Base-by-base conservation (phyloP, 2,797 vertebrate species). In the Hemitrygon akajei region DNA sequence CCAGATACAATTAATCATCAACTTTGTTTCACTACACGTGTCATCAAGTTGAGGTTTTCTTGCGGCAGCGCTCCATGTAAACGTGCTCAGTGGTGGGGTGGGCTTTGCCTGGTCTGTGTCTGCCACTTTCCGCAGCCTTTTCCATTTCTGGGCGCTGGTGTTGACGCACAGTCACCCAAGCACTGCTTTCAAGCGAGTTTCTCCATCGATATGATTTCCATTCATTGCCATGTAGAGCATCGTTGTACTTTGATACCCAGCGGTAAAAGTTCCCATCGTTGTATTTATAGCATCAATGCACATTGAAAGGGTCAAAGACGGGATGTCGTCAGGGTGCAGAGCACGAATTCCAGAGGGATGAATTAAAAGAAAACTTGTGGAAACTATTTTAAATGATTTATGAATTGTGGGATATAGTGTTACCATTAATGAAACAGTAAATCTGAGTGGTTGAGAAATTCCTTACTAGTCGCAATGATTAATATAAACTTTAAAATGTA, bases 341-440 rank as follows among this genome's bases (percentile, higher is more conserved):
- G n/a, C 9, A 66, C 16, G 66, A 69, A 10, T 34, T 69, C 63
- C 60, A 89, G 6, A 22, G 86, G 18, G 18, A 66, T 89, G 20
- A 37, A 37, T 69, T 86, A 34, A 37, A 69, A 22, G 86, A 66
- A 37, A 69, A 37, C 86, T 69, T 89, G 63, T 37, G 16, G 60
- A 89, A 89, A 89, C 16, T 89, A 37, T 66, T 89, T n/a, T 22
- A 34, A 89, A 66, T 10, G 30, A 89, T 66, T 89, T 34, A 89
- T 34, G 60, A 89, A 89, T n/a, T 89, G 27, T 12, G 7, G 30
- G 60, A 30, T 22, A 7, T n/a, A 66, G 60, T n/a, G 20, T 18
- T 18, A 37, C 20, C 86, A 22, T 22, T 22, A 89, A 89, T 69
- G 86, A 89, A 84, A 69, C 63, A 89, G 63, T 89, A 89, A 89